Conservation (phyloP, 2,113 vertebrate species). For the Eulemur rufifrons region DNA sequence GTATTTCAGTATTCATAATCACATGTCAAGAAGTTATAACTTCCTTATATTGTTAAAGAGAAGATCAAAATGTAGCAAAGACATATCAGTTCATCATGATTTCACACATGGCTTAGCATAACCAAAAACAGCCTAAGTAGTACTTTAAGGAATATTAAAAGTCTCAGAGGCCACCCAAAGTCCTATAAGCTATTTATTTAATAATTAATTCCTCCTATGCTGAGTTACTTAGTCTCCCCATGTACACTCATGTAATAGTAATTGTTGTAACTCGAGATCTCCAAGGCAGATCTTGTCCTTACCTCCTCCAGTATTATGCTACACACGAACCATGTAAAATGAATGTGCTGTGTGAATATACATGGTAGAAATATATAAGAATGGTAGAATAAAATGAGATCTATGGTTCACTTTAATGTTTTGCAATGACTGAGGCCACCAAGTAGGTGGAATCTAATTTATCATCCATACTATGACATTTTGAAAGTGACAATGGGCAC, state of each 20-base stretch:
- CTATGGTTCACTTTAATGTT: background rate
- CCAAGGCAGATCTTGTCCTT: too few species aligned
- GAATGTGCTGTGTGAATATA: too few species aligned
- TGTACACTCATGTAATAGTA: background rate
- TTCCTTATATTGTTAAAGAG: background rate
- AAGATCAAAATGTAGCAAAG: background rate
- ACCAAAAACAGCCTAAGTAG: background rate
- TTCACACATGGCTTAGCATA: background rate
- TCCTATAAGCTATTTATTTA: background rate
- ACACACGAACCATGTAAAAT: too few species aligned
- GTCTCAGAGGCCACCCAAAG: background rate
- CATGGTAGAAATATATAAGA: background rate
- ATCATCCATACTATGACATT: background rate
- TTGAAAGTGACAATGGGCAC: background rate
- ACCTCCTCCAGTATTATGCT: too few species aligned
- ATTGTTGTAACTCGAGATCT: background rate
- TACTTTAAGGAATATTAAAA: background rate
- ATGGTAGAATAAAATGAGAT: background rate
- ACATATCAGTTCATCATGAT: background rate
- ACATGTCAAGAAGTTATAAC: background rate
- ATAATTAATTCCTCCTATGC: background rate
- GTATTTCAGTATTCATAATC: background rate
- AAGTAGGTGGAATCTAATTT: background rate
- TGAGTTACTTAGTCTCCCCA: background rate
- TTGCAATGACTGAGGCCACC: background rate